Base-by-base conservation (phyloP, 2,888 invertebrate genomes). In the Agrotis ipsilon region DNA sequence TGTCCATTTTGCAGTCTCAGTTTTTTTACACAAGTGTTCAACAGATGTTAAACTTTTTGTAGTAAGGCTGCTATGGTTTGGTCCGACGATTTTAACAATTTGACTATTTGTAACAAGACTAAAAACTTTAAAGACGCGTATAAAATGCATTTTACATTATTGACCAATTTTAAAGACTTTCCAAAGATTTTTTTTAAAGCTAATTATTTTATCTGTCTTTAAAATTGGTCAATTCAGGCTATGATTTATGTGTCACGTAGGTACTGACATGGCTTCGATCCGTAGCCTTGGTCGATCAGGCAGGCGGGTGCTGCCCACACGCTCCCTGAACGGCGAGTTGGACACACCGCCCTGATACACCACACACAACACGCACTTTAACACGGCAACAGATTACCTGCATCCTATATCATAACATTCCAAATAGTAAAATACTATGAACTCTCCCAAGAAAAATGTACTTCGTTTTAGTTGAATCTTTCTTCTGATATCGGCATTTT, bases 261-360 rank as follows among this genome's bases (percentile, higher is more conserved):
- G 54, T 96, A 96, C 96, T 96, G 96, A 96, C 96, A 96, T 94
- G 89, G 95, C 93, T 92, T 96, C 97, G 94, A 97, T 98, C 98
- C 98, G 98, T 94, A 98, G 98, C 97, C 98, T 98, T 94, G 98
- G 98, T 92, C 98, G 97, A 93, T 98, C 98, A 83, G 98, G 97
- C 89, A 98, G 96, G 75, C 98, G 97, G 92, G 98, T 98, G 96
- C 98, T 98, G 92, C 98, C 98, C 83, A 98, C 97, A 80, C 98
- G 97, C 96, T 98, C 99, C 91, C 98, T 97, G 96, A 98, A 98
- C 87, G 98, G 98, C 86, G 98, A 98, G 96, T 97, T 98, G 86
- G 96, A 96, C 83, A 96, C 96, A 87, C 97, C 97, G 94, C 96
- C 94, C 95, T 96, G 93, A 86, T 89, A 92, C 88, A 93, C 85